Evolutionary conservation across 2,113 vertebrate species (phyloP).

Genomic region (Entomyzon cyanotis): DNA sequence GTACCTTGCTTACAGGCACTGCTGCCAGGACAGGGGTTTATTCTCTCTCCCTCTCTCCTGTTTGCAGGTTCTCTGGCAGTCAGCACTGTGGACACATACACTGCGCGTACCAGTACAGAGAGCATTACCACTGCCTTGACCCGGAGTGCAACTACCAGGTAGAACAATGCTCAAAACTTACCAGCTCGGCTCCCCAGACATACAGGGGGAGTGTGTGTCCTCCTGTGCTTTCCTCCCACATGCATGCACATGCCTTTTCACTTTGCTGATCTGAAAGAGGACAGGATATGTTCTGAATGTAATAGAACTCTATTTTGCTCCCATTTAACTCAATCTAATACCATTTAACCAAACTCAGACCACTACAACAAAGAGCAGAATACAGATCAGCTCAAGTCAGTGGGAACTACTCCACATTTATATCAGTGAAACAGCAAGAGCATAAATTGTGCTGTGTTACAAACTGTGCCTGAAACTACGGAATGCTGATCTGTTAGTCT

Average conservation of each 20-base stretch:
- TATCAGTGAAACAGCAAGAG: neutral
- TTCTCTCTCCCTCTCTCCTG: neutral
- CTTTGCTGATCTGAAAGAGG: neutral
- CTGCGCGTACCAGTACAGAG: constrained; percentile 98
- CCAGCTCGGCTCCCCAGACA: neutral
- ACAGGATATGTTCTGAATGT: neutral
- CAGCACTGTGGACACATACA: constrained; percentile 98
- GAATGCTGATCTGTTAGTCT: neutral
- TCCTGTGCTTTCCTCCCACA: neutral
- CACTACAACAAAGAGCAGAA: fast-evolving
- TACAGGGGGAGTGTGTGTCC: neutral
- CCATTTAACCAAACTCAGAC: neutral
- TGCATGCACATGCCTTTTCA: neutral
- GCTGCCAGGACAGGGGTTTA: neutral
- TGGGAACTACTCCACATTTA: neutral
- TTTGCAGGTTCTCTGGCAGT: constrained; percentile 93
- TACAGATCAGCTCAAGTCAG: neutral
- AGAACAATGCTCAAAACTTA: neutral
- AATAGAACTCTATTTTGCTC: neutral
- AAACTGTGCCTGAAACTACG: neutral
- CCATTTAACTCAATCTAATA: neutral
- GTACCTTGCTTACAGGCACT: neutral
- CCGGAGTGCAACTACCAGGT: constrained; percentile 99
- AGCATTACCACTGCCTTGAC: constrained; percentile 99
- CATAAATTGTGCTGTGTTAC: neutral